These are phyloP conservation scores for Acanthosepion lycidas DNA, from an alignment of 2,888 invertebrate genomes.

Conservation along the genomic window DNA sequence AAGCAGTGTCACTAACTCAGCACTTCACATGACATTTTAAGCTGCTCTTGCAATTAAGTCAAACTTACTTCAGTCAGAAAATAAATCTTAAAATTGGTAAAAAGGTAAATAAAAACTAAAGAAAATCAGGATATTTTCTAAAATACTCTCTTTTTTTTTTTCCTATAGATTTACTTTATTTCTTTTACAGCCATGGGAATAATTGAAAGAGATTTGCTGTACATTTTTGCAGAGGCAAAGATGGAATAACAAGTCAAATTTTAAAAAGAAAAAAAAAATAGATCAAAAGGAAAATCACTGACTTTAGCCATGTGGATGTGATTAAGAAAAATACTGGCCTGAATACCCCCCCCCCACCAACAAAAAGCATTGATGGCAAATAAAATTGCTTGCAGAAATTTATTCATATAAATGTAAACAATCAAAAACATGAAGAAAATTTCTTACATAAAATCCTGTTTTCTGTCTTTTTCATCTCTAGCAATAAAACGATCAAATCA, in stretches of 20 bases:
- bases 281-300: neutral
- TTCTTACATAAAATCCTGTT: neutral
- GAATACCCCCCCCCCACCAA: neutral
- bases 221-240: neutral
- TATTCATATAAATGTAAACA: neutral
- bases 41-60: too few species aligned
- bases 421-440: neutral
- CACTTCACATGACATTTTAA: too few species aligned
- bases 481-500: neutral
- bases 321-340: neutral
- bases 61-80: too few species aligned
- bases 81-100: too few species aligned
- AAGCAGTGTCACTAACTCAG: too few species aligned
- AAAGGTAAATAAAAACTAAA: neutral
- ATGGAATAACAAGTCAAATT: neutral
- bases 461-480: neutral
- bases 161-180: neutral
- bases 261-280: neutral
- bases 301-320: neutral
- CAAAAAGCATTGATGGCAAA: neutral
- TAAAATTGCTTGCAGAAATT: neutral
- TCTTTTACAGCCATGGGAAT: neutral
- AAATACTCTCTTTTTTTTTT: neutral
- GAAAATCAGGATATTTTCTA: neutral
- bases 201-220: conserved; percentile 33